A percentile compares a stretch with the other conserved stretches of the same genome.
phyloP scores from a whole-genome alignment of 2,888 invertebrate species.

The Acronicta aceris region DNA sequence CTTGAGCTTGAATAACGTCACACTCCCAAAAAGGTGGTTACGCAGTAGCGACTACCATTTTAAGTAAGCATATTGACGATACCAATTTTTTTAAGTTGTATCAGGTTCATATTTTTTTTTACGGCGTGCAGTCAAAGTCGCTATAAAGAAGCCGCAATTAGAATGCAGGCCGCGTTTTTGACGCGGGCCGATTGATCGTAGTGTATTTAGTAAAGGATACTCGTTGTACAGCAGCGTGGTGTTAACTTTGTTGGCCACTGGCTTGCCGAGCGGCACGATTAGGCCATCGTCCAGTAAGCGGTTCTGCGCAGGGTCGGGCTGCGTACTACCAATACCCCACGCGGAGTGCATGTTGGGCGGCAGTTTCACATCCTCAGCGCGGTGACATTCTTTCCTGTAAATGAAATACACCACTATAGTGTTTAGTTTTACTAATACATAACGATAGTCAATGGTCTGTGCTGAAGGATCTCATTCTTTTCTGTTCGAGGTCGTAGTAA shows the following conservation, averaged over 20 bases:
- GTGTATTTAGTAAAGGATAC: slow-evolving; percentile 90
- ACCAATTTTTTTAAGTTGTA: no score
- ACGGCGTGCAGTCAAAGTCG: no score
- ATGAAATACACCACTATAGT: not conserved
- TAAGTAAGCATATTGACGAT: no score
- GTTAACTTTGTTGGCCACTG: slow-evolving; percentile 76
- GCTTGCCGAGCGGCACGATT: slow-evolving; percentile 93
- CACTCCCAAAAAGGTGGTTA: no score
- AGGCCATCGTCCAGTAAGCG: slow-evolving; percentile 91
- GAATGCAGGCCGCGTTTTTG: not conserved
- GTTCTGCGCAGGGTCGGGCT: slow-evolving; percentile 92
- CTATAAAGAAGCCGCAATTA: no score
- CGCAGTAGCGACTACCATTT: no score
- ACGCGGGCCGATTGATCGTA: not conserved
- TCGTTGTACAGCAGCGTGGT: slow-evolving; percentile 96
- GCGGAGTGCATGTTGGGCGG: slow-evolving; percentile 96
- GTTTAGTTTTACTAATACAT: no score
- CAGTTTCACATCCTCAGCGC: slow-evolving; percentile 93
- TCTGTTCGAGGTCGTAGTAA: no score
- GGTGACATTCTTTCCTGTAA: slow-evolving; percentile 92
- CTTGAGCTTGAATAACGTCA: no score
- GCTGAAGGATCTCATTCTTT: no score
- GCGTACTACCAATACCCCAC: slow-evolving; percentile 95
- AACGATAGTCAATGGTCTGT: no score
- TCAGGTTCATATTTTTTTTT: no score